These are phyloP conservation scores for Accipiter virgatus DNA, from an alignment of 2,113 vertebrate genomes.

Conservation along the genomic window DNA sequence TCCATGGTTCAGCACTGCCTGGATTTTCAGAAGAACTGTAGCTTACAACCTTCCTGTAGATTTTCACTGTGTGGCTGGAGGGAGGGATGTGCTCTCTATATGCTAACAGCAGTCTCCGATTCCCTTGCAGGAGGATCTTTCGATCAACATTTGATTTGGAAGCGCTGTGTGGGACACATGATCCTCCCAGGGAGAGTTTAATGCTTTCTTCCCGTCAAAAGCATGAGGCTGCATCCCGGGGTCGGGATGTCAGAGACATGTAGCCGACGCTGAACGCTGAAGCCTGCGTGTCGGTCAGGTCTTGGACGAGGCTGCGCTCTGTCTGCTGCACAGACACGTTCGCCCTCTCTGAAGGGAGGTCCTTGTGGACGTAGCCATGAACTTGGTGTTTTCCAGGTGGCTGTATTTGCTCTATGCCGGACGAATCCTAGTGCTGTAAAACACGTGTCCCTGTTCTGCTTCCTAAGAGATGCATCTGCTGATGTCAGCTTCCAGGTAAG, in stretches of 20 bases:
- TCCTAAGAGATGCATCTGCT: background rate
- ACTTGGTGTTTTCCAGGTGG: background rate
- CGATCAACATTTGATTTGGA: background rate
- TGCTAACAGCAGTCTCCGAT: background rate
- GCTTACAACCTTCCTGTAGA: background rate
- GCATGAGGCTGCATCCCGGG: background rate
- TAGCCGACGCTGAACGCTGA: background rate
- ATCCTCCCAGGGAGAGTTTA: background rate
- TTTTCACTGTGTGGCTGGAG: background rate
- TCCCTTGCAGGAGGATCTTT: background rate
- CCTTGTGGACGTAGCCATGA: background rate
- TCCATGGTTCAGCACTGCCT: background rate
- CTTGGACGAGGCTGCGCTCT: background rate
- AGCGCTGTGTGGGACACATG: background rate
- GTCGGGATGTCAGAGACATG: background rate
- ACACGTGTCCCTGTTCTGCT: background rate
- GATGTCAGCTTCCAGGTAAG: conserved; percentile 17
- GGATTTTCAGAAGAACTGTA: background rate
- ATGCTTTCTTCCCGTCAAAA: background rate
- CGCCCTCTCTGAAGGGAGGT: background rate
- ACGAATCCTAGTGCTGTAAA: background rate
- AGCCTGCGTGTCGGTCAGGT: background rate
- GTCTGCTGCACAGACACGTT: background rate
- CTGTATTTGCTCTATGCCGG: background rate
- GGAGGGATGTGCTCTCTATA: background rate